phyloP scores from a whole-genome alignment of 2,888 invertebrate genomes.

The Sacculina carcini region DNA sequence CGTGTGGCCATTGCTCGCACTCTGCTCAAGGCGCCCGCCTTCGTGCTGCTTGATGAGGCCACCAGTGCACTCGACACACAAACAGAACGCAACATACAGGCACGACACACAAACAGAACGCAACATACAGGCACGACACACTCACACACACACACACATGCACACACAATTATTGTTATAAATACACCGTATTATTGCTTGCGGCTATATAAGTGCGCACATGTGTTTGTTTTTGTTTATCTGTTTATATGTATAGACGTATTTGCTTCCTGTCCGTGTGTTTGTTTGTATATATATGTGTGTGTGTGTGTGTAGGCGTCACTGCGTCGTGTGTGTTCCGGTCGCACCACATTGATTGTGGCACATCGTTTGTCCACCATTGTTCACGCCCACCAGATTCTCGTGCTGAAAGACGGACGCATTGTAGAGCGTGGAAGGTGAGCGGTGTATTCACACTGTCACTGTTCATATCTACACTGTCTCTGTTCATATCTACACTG shows the following conservation, averaged over 20 bases:
- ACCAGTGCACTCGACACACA: slow-evolving; percentile 85
- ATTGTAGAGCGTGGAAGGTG: slow-evolving; percentile 70
- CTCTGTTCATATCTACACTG: no score
- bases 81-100: slow-evolving; percentile 71
- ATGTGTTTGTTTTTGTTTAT: no score
- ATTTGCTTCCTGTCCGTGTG: no score
- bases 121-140: slow-evolving; percentile 63
- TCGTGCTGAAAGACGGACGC: slow-evolving; percentile 70
- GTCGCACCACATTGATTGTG: slow-evolving; percentile 74
- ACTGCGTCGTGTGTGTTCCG: slow-evolving; percentile 43
- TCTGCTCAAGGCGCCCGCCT: slow-evolving; percentile 62
- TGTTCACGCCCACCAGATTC: slow-evolving; percentile 77
- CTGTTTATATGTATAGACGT: no score
- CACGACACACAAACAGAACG: slow-evolving; percentile 78
- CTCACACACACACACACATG: slow-evolving; percentile 44
- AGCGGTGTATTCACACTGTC: slow-evolving; percentile 16
- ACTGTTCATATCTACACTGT: no score
- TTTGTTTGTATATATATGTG: no score
- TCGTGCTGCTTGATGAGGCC: slow-evolving; percentile 81
- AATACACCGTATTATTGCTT: no score
- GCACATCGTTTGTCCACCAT: slow-evolving; percentile 85
- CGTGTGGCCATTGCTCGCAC: slow-evolving; percentile 89
- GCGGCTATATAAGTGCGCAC: no score
- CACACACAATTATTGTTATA: no score
- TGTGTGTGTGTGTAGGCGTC: no score